Conservation (phyloP, 1,140 invertebrate species). For the Drosophila kurseongensis region DNA sequence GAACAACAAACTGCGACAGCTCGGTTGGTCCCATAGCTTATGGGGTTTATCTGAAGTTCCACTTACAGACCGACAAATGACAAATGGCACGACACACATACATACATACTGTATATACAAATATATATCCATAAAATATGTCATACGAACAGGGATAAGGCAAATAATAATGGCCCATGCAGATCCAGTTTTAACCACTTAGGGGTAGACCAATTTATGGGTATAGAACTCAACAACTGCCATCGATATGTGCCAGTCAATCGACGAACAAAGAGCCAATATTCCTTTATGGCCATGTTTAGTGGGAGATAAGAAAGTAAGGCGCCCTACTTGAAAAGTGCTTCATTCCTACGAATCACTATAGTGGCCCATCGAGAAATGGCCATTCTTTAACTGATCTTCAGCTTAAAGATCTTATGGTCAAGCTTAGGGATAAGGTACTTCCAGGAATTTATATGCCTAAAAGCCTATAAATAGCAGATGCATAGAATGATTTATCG, state of each 20-base stretch:
- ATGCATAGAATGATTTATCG: too few relatives aligned
- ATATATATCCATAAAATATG: constrained; percentile 26
- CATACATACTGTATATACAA: background rate
- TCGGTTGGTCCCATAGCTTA: constrained; percentile 13
- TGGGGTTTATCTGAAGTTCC: constrained; percentile 36
- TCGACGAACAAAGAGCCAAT: constrained; percentile 22
- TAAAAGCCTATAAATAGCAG: too few relatives aligned
- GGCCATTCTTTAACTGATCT: background rate
- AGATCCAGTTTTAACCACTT: constrained; percentile 24
- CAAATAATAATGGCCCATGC: background rate
- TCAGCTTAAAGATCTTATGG: background rate
- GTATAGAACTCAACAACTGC: constrained; percentile 4
- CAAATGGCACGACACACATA: background rate
- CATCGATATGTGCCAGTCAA: constrained; percentile 6
- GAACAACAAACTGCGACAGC: constrained; percentile 17
- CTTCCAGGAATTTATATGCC: background rate
- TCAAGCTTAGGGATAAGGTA: background rate
- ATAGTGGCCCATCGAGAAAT: background rate
- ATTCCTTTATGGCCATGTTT: constrained; percentile 1
- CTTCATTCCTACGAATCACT: background rate
- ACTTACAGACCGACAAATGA: constrained; percentile 22
- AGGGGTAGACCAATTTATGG: constrained; percentile 21
- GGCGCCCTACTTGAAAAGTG: background rate
- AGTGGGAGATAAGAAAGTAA: constrained; percentile 3
- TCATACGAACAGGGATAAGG: constrained; percentile 13